Base-by-base conservation (phyloP, 1,140 invertebrate genomes). In the Leptinotarsa defecta region DNA sequence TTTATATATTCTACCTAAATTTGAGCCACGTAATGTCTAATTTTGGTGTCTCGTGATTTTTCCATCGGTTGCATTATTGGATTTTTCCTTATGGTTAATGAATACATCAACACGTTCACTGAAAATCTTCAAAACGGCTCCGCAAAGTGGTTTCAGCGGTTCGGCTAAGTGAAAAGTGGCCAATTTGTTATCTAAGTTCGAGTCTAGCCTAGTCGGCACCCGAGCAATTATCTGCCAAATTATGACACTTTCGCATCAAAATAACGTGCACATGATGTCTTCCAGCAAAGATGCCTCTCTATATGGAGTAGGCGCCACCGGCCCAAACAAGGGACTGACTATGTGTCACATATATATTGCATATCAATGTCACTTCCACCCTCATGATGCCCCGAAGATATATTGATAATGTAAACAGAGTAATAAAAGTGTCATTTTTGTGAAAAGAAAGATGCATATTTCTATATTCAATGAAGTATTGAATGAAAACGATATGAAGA, bases 141-240 rank as follows among this genome's bases (percentile, higher is more conserved):
- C 34, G 52, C 52, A 57, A 57, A 57, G 52, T 57, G 52, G 52
- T 57, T 57, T 57, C 15, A 57, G 52, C n/a, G 52, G 52, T 57
- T 57, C n/a, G 52, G 5, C 4, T 57, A 57, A 57, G 52, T 70
- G 73, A 77, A 79, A 79, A 79, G 78, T 79, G 78, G 76, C 68
- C 78, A 77, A 79, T 79, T 79, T 74, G 78, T 79, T 77, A 79
- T 77, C 75, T 73, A 52, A 17, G 43, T 52, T 62, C 67, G 70
- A 74, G 78, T 79, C 78, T 79, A 79, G 78, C 68, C 78, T n/a
- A 11, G n/a, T 64, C 69, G 78, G 78, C 78, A 77, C 78, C 78
- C 72, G 63, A 70, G 63, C 78, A 79, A 79, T 79, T 79, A 79
- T 77, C 78, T 77, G 78, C 78, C 78, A 79, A 79, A 79, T 77